phyloP scores from a whole-genome alignment of 53 echinoderm and acorn worm species.

The Echinarachnius parma region DNA sequence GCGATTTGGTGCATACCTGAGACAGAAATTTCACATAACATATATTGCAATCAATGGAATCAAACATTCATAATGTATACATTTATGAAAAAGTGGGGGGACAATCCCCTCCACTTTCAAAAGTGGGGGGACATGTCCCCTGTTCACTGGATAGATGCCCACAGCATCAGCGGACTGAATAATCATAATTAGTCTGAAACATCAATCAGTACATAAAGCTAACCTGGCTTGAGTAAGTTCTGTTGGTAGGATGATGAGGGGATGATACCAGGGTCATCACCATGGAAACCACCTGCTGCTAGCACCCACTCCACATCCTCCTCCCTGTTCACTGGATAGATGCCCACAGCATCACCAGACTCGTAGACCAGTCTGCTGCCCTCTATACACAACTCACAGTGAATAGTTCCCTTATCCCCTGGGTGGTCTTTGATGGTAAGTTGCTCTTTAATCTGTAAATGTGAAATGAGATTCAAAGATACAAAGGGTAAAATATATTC shows the following conservation, averaged over 20 bases:
- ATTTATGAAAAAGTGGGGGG: too few species aligned
- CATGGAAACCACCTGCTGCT: constrained; percentile 7
- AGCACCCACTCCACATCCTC: constrained; percentile 37
- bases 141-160: not conserved
- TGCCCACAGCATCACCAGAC: constrained; percentile 42
- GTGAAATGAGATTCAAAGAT: not conserved
- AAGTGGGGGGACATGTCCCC: too few species aligned
- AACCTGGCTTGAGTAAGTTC: constrained; percentile 7
- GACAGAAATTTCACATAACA: too few species aligned
- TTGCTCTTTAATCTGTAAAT: constrained; percentile 19
- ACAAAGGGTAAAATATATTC: not conserved
- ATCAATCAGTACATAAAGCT: not conserved
- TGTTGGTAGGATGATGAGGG: constrained; percentile 45
- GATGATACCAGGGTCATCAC: constrained; percentile 5
- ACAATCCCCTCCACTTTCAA: too few species aligned
- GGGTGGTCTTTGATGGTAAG: not conserved
- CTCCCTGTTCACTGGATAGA: constrained; percentile 28
- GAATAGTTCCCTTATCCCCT: constrained; percentile 43
- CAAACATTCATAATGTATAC: too few species aligned
- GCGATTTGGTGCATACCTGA: too few species aligned
- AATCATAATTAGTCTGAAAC: too few species aligned
- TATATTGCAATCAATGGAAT: too few species aligned
- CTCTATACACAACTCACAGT: constrained; percentile 38
- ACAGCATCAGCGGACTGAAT: not conserved
- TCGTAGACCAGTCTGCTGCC: constrained; percentile 22